These are phyloP conservation scores for Edolisoma coerulescens DNA, from an alignment of 2,113 vertebrate species.

Conservation along the genomic window DNA sequence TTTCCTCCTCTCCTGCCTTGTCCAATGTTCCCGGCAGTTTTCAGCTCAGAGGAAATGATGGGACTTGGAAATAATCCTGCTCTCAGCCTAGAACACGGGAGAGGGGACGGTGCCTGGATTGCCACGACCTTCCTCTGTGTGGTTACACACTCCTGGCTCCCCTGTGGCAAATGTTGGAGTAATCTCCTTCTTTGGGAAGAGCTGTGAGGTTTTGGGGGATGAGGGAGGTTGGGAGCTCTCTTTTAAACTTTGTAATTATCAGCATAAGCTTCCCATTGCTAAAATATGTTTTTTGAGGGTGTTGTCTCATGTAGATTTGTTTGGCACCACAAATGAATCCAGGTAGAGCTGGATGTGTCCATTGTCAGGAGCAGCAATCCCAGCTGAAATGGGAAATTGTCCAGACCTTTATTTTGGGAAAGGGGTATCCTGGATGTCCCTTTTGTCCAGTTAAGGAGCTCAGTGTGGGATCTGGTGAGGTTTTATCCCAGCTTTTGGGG, in stretches of 20 bases:
- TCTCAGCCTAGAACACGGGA: background rate
- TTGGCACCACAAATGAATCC: background rate
- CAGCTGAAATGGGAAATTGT: background rate
- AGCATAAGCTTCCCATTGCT: accelerated
- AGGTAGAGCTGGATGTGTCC: background rate
- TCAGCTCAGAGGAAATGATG: background rate
- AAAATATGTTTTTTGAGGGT: background rate
- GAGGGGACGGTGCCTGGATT: background rate
- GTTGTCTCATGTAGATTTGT: background rate
- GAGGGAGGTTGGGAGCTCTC: background rate
- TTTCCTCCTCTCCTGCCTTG: background rate
- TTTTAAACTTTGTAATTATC: background rate
- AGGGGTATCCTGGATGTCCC: background rate
- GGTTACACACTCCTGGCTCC: background rate
- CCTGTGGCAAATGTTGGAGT: accelerated
- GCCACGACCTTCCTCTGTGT: background rate
- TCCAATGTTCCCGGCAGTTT: background rate
- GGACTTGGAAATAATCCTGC: background rate
- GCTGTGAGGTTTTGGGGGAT: background rate
- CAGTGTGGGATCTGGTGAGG: background rate
- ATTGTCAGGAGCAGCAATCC: background rate
- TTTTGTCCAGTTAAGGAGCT: background rate
- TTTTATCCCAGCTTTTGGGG: background rate
- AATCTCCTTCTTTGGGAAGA: background rate
- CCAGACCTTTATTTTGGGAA: background rate